A percentile compares a stretch with the other conserved stretches of the same genome.
Conservation (phyloP, 2,113 vertebrate species). For the Heptranchias perlo region DNA sequence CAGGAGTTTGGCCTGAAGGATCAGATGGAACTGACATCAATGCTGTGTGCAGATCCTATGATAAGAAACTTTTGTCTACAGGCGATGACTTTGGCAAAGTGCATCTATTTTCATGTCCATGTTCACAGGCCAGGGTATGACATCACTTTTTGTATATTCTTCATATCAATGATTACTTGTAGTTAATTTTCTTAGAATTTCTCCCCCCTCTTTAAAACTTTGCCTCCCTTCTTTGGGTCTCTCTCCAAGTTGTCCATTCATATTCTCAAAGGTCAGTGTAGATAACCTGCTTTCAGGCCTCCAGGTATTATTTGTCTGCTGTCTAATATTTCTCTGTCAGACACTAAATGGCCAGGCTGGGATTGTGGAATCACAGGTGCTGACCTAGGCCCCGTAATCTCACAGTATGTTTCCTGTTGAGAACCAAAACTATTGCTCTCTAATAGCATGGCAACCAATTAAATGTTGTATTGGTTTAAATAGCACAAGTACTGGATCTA, state of each 20-base stretch:
- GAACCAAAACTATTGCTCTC: not conserved
- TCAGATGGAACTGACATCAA: constrained; percentile 96
- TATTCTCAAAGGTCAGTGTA: not conserved
- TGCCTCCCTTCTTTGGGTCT: not conserved
- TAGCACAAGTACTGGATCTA: not conserved
- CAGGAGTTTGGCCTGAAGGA: constrained; percentile 95
- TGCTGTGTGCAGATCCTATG: constrained; percentile 73
- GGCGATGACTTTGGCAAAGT: constrained; percentile 98
- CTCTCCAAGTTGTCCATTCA: not conserved
- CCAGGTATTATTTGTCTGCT: not conserved
- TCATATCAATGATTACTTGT: not conserved
- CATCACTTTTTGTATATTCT: not conserved
- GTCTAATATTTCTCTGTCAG: not conserved
- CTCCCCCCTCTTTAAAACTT: not conserved
- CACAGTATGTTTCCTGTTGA: not conserved
- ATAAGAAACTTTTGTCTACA: constrained; percentile 77
- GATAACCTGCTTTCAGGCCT: not conserved
- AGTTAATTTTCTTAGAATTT: not conserved
- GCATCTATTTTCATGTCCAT: constrained; percentile 89
- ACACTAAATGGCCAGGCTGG: not conserved
- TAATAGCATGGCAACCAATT: not conserved
- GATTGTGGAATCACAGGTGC: not conserved
- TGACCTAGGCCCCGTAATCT: not conserved
- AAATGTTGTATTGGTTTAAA: not conserved
- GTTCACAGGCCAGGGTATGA: constrained; percentile 87